Conservation (phyloP, 2,797 vertebrate genomes). For the Bradypus variegatus region DNA sequence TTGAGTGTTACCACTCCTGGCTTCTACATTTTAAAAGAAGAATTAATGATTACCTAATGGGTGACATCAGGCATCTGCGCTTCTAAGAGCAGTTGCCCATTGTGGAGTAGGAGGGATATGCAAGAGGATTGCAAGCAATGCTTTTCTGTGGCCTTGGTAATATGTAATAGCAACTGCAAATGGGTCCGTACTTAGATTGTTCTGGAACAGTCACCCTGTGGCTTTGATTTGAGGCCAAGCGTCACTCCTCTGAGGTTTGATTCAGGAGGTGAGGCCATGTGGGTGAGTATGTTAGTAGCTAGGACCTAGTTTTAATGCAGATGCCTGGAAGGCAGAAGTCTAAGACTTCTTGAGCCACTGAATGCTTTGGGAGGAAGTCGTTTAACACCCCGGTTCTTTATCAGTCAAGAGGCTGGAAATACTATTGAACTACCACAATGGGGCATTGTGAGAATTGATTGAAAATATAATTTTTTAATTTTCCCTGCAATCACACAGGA, state of each 20-base stretch:
- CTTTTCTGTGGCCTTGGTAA: not conserved
- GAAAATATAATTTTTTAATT: slow-evolving; percentile 34
- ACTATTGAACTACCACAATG: not conserved
- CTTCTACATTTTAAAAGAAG: not conserved
- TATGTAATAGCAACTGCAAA: not conserved
- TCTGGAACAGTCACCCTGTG: not conserved
- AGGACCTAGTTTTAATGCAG: not conserved
- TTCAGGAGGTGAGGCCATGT: not conserved
- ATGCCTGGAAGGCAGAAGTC: not conserved
- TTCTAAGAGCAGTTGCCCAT: not conserved
- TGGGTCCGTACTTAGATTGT: not conserved
- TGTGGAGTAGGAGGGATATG: not conserved
- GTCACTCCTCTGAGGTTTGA: not conserved
- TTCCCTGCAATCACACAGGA: not conserved
- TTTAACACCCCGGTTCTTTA: not conserved
- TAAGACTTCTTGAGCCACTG: not conserved
- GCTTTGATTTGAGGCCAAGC: not conserved
- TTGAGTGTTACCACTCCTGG: not conserved
- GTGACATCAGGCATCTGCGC: not conserved
- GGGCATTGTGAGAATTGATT: not conserved
- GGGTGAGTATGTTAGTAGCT: not conserved
- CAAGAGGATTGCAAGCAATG: not conserved
- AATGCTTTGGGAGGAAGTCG: not conserved
- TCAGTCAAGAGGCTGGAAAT: not conserved
- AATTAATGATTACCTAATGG: not conserved